Evolutionary conservation across 2,113 vertebrate species (phyloP).

Genomic region (Todiramphus chloris): DNA sequence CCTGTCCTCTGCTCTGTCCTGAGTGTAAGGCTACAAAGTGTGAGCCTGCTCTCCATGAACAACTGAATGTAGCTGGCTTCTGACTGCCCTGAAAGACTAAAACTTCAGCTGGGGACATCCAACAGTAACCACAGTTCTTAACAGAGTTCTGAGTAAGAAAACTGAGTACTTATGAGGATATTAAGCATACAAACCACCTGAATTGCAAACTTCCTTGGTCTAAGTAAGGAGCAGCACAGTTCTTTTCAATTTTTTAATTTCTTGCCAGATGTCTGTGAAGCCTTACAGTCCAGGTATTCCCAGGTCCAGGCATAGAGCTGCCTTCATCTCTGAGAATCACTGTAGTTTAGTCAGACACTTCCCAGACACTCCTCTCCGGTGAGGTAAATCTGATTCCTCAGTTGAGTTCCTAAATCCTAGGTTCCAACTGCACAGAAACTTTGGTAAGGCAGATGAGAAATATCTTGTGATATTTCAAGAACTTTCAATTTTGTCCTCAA

Average conservation of each 20-base stretch:
- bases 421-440: not conserved
- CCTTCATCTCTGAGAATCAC: not conserved
- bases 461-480: not conserved
- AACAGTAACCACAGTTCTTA: not conserved
- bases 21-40: not conserved
- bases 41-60: not conserved
- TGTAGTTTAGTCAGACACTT: not conserved
- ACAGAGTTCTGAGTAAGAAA: not conserved
- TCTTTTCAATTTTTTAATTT: not conserved
- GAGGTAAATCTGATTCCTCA: not conserved
- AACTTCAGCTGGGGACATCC: not conserved
- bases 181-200: not conserved
- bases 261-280: not conserved
- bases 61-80: not conserved
- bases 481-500: not conserved
- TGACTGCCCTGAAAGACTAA: not conserved
- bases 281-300: not conserved
- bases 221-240: not conserved
- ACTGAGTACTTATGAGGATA: not conserved
- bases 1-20: not conserved
- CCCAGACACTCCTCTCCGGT: not conserved
- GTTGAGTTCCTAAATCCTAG: not conserved
- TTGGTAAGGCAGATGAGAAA: not conserved
- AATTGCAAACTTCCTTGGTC: not conserved
- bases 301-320: not conserved